These are phyloP conservation scores for Ormia ochracea DNA, from an alignment of 2,888 invertebrate species.

Conservation along the genomic window DNA sequence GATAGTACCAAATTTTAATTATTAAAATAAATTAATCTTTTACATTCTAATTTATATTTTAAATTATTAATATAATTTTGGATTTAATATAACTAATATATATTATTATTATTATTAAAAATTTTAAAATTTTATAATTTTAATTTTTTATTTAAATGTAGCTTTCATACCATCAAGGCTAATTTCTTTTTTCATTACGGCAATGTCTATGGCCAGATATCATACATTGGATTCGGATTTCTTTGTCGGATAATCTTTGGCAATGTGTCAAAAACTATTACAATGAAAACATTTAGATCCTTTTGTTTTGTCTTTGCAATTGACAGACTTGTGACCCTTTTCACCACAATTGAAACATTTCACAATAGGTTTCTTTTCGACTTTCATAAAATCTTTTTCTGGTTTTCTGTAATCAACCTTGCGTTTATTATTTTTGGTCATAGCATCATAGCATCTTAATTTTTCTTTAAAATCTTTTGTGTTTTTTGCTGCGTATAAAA, in stretches of 20 bases:
- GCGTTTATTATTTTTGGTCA: not conserved
- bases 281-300: conserved; percentile 54
- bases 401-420: not conserved
- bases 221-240: not conserved
- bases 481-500: conserved; percentile 50
- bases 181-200: conserved; percentile 8
- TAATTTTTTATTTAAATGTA: no score
- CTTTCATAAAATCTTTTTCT: not conserved
- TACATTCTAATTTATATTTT: no score
- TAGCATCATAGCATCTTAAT: conserved; percentile 46
- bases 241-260: conserved; percentile 10
- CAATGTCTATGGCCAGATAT: not conserved
- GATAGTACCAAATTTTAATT: no score
- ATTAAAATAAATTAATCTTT: no score
- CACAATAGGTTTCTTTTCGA: not conserved
- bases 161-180: not conserved
- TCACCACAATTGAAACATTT: conserved; percentile 56
- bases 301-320: conserved; percentile 39
- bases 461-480: conserved; percentile 56
- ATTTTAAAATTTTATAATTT: no score
- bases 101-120: no score
- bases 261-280: conserved; percentile 37
- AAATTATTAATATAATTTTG: no score
- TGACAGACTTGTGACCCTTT: conserved; percentile 42
- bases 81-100: no score